Evolutionary conservation across 2,797 vertebrate genomes (phyloP).

Genomic region (Artibeus jamaicensis): DNA sequence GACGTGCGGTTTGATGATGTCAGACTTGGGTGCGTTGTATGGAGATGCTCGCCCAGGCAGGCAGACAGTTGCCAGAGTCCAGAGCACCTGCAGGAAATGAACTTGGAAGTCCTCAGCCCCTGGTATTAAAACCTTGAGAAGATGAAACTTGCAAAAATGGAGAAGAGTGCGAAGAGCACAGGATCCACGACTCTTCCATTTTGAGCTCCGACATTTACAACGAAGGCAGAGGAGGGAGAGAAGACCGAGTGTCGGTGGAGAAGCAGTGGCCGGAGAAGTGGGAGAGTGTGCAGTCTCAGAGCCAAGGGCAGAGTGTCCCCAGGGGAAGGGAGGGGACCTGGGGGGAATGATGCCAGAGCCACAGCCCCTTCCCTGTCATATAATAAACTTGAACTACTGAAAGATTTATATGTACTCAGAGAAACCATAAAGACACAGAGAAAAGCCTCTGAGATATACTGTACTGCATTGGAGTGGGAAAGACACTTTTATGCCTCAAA

Average conservation of each 20-base stretch:
- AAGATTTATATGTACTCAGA: background rate
- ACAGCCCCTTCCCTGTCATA: background rate
- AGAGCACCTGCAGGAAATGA: background rate
- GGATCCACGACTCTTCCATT: background rate
- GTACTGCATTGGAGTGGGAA: background rate
- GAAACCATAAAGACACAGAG: background rate
- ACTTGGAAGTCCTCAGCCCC: background rate
- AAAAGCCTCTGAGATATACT: background rate
- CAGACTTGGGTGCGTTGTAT: background rate
- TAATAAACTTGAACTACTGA: background rate
- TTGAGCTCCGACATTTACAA: background rate
- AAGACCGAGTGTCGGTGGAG: background rate
- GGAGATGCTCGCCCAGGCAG: background rate
- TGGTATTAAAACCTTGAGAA: background rate
- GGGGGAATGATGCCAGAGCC: background rate
- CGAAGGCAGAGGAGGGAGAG: background rate
- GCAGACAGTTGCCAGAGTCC: background rate
- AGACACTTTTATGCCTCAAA: background rate
- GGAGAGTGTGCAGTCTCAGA: background rate
- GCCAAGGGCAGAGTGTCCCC: background rate
- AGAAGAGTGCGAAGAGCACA: background rate
- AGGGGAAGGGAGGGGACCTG: background rate
- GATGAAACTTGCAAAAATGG: background rate
- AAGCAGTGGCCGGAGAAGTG: background rate
- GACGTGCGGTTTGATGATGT: background rate